A percentile compares a stretch with the other conserved stretches of the same genome.
phyloP scores from a whole-genome alignment of 2,888 invertebrate species.

The Steromphala cineraria region DNA sequence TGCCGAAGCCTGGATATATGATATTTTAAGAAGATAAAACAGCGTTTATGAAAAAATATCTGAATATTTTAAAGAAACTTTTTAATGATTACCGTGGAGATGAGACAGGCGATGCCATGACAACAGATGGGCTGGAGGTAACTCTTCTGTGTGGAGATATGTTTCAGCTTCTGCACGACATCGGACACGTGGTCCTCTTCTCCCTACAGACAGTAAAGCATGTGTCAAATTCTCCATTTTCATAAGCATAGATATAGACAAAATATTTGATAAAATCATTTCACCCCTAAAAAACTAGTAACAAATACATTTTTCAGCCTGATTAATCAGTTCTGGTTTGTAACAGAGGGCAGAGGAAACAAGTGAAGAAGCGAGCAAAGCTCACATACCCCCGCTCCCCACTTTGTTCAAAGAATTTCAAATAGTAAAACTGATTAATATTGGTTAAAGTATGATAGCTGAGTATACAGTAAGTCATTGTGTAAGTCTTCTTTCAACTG shows the following conservation, averaged over 20 bases:
- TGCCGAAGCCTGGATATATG: background rate
- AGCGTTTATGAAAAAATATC: background rate
- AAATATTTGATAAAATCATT: no score
- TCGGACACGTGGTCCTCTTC: slow-evolving; percentile 35
- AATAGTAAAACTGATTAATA: no score
- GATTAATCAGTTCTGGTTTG: no score
- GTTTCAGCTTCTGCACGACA: slow-evolving; percentile 41
- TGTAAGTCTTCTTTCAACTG: no score
- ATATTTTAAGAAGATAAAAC: background rate
- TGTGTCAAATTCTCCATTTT: background rate
- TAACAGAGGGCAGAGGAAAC: no score
- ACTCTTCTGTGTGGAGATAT: slow-evolving; percentile 42
- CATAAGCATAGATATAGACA: background rate
- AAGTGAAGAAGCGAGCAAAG: no score
- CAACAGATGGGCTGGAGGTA: slow-evolving; percentile 53
- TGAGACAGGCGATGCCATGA: slow-evolving; percentile 46
- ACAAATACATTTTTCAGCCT: no score
- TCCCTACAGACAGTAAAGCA: slow-evolving; percentile 16
- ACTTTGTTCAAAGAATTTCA: no score
- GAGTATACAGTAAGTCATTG: no score
- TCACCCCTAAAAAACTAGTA: no score
- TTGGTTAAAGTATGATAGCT: no score
- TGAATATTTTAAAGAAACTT: background rate
- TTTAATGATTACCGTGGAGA: slow-evolving; percentile 40
- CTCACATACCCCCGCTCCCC: no score